These are phyloP conservation scores for Carassius auratus DNA, from an alignment of 2,113 vertebrate genomes.

Conservation along the genomic window DNA sequence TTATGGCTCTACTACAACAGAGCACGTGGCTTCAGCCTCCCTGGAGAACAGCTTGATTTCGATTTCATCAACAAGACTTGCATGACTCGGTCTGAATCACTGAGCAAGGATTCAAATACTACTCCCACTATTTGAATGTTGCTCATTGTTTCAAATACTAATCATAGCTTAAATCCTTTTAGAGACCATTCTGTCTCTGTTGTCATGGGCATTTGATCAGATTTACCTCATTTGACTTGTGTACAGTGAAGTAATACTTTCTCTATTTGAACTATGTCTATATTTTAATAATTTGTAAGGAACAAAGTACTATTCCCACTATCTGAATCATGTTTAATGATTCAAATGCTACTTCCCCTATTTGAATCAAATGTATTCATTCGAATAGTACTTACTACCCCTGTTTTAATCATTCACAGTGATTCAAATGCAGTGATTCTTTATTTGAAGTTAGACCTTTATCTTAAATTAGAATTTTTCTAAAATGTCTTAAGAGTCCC, in stretches of 20 bases:
- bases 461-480: neutral
- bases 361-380: neutral
- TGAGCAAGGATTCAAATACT: neutral
- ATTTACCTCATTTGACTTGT: neutral
- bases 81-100: slow-evolving; percentile 19
- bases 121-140: neutral
- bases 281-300: neutral
- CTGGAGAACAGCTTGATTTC: slow-evolving; percentile 32
- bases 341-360: neutral
- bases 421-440: neutral
- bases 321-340: neutral
- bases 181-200: neutral
- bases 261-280: neutral
- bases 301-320: neutral
- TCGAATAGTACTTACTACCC: neutral
- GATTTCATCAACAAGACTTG: slow-evolving; percentile 1
- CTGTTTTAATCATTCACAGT: neutral
- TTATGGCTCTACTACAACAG: slow-evolving; percentile 25
- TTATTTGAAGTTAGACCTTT: too few species aligned
- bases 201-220: neutral
- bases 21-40: slow-evolving; percentile 32
- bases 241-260: neutral
- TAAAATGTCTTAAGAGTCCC: neutral
- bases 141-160: neutral
- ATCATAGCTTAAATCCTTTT: neutral